A percentile compares a stretch with the other conserved stretches of the same genome.
These are phyloP conservation scores for Andrena bicolor DNA, from an alignment of 2,888 invertebrate genomes.

Conservation along the genomic window DNA sequence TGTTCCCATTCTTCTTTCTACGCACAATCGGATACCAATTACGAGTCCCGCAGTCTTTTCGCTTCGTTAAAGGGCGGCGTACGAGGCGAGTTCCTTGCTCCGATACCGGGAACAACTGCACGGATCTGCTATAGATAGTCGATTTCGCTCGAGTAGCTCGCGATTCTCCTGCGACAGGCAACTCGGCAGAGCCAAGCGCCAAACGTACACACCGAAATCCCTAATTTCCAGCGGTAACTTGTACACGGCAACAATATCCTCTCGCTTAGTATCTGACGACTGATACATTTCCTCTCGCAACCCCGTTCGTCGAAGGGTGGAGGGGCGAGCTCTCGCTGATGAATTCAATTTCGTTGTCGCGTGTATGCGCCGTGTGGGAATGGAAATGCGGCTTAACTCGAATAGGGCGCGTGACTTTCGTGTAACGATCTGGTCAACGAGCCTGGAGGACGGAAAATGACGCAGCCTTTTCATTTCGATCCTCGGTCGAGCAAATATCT, in stretches of 20 bases:
- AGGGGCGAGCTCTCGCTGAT: slow-evolving; percentile 29
- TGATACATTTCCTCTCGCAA: slow-evolving; percentile 51
- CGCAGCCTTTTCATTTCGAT: background rate
- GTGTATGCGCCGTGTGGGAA: slow-evolving; percentile 28
- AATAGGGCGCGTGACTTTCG: slow-evolving; percentile 61
- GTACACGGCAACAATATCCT: slow-evolving; percentile 51
- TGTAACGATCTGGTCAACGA: slow-evolving; percentile 41
- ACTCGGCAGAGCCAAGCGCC: slow-evolving; percentile 25
- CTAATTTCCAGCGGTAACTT: slow-evolving; percentile 57
- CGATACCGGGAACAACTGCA: background rate
- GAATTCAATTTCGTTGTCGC: slow-evolving; percentile 63
- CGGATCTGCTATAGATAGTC: slow-evolving; percentile 3
- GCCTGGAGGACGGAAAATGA: slow-evolving; percentile 48
- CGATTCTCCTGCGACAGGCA: slow-evolving; percentile 35
- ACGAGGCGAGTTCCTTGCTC: background rate
- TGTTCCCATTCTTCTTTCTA: background rate
- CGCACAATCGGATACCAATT: slow-evolving; percentile 3
- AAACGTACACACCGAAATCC: slow-evolving; percentile 34
- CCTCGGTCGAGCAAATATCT: background rate
- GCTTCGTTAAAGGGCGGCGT: background rate
- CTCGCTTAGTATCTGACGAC: slow-evolving; percentile 52
- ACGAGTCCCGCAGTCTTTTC: background rate
- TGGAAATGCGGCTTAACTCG: slow-evolving; percentile 57
- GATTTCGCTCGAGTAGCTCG: background rate
- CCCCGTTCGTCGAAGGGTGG: slow-evolving; percentile 28